Evolutionary conservation across 2,113 vertebrate species (phyloP), one percentile per base, ranked within the genome.

Genomic region (Hassar affinis): DNA sequence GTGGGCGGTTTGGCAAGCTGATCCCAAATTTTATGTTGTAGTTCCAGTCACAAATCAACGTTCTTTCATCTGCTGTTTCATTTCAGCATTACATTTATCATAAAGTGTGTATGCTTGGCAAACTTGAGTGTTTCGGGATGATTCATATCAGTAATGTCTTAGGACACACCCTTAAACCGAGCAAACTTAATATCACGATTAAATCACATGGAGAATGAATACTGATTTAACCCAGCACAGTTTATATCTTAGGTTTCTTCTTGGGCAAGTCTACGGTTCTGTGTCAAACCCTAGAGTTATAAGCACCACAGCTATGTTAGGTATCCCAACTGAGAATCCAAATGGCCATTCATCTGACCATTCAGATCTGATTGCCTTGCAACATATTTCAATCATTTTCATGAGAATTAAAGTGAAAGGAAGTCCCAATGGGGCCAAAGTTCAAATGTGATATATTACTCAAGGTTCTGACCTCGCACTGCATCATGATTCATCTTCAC

Each of bases 401-500:
- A 64, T 3, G 30, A 62, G 57, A 80, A 71, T 81, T 79, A 69
- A 64, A 80, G 17, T 27, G 47, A 47, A 42, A 45, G 22, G 30
- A 76, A 82, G 52, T 54, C 59, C 38, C 47, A 49, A 33, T 59
- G 56, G 69, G 4, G 66, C 59, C n/a, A 35, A 45, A 51, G 79
- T 66, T 86, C 82, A 79, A 82, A 79, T 66, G 81, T 6, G 22
- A 71, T 35, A 49, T 79, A 62, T 77, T 69, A 62, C n/a, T 47
- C 25, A 81, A 22, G 75, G 18, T 49, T 45, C 33, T 51, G 64
- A 85, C 62, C 77, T 72, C 45, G 56, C 12, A 14, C 15, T 51
- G n/a, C 30, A 10, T 54, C 18, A 17, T 84, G 77, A 88, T 84
- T 84, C 78, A 86, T 86, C 82, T 84, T 88, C 68, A 82, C 59